Evolutionary conservation across 2,113 vertebrate species (phyloP), one percentile per base, ranked within the genome.

Genomic region (Aldabrachelys gigantea): DNA sequence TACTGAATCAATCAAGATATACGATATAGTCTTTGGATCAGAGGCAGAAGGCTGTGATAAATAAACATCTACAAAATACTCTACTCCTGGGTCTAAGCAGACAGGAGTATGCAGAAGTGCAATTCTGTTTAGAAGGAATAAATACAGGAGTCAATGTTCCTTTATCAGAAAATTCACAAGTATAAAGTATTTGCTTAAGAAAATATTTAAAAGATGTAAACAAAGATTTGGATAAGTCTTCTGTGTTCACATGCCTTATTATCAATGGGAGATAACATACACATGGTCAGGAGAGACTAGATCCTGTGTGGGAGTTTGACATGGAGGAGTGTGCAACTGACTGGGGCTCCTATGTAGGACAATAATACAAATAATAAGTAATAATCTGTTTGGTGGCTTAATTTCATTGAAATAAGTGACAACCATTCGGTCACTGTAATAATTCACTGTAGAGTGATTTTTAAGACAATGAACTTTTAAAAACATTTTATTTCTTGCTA

Each of bases 1-100:
- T 97, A 99, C 99, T 75, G 99, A 99, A 96, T 99, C 99, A 65
- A 99, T 97, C 89, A 99, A 97, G 96, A 99, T 98, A 96, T 98
- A 97, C 1, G 97, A 96, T 89, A 94, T 97, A 50, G 75, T 35
- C 1, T 90, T 91, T 69, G 90, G 62, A 38, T 97, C 96, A 31
- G 96, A 89, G 56, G 93, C 91, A 47, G 97, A 94, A 44, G 92
- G 59, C 83, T 98, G 98, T 91, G 97, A 97, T 94, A 99, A 99
- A 94, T 97, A 96, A 49, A 98, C 87, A n/a, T 99, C 98, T 93
- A 99, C 95, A 89, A 97, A 98, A 97, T 99, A 99, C 3, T 94
- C 95, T 35, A 59, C 95, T 59, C 96, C 97, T 0, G 97, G 97
- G 72, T 98, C 98, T 91, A 99, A 97, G 95, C 99, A 99, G 56